Percentiles rank a stretch among this genome's conserved stretches.
Conservation (phyloP, 2,113 vertebrate genomes). For the Acanthisitta chloris region DNA sequence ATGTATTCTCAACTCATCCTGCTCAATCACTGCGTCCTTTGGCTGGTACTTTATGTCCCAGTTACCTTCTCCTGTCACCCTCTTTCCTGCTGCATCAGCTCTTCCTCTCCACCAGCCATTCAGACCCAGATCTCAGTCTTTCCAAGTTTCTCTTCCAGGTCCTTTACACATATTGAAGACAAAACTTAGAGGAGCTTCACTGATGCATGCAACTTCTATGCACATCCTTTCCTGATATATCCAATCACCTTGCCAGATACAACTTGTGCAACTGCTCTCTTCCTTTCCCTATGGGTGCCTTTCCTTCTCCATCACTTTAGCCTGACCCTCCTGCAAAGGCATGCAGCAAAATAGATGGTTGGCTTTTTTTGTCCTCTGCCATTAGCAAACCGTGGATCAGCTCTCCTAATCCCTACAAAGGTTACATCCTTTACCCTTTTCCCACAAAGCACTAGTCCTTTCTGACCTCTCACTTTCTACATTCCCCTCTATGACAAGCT, state of each 20-base stretch:
- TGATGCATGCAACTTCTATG: fast-evolving
- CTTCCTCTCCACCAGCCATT: background rate
- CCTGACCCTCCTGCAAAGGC: background rate
- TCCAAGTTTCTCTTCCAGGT: background rate
- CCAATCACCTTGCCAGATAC: background rate
- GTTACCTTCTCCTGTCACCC: background rate
- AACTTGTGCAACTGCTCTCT: background rate
- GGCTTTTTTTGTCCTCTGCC: background rate
- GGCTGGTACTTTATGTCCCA: background rate
- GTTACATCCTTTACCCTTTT: background rate
- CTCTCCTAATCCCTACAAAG: slow-evolving; percentile 11
- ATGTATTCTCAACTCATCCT: background rate
- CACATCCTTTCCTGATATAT: background rate
- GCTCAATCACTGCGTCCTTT: background rate
- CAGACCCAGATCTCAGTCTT: background rate
- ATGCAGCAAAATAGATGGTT: background rate
- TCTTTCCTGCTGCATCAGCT: background rate
- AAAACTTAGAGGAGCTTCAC: background rate
- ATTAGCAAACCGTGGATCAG: slow-evolving; percentile 4
- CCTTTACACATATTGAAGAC: background rate
- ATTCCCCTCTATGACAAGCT: background rate
- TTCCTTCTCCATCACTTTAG: background rate
- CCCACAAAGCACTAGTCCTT: background rate
- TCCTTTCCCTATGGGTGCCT: background rate
- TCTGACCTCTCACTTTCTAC: background rate